Percentiles rank a stretch among this genome's conserved stretches.
Conservation (phyloP, 2,888 invertebrate genomes). For the Mycogona germanica region DNA sequence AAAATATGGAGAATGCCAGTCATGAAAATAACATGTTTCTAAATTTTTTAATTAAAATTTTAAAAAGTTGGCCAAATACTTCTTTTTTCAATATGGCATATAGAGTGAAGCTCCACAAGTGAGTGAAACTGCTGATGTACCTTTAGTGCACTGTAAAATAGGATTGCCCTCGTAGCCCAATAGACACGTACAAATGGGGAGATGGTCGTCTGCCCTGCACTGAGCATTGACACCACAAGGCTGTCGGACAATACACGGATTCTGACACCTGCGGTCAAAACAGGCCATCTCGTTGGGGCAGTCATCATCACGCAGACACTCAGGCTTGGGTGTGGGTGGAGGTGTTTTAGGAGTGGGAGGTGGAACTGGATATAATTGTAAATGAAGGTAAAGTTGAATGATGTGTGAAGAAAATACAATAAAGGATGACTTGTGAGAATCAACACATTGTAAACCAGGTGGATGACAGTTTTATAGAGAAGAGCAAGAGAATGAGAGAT, state of each 20-base stretch:
- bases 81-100: no score
- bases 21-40: no score
- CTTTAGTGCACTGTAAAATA: conserved; percentile 48
- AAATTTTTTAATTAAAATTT: no score
- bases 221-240: conserved; percentile 66
- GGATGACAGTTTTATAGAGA: not conserved
- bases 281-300: conserved; percentile 60
- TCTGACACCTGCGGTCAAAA: conserved; percentile 66
- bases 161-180: conserved; percentile 50
- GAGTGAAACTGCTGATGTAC: no score
- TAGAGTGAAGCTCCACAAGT: no score
- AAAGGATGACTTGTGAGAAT: no score
- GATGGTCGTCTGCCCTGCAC: conserved; percentile 5
- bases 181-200: conserved; percentile 9
- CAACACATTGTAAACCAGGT: no score
- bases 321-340: conserved; percentile 40
- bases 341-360: not conserved
- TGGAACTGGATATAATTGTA: not conserved
- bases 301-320: conserved; percentile 73
- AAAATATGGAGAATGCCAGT: no score
- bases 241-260: conserved; percentile 58
- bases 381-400: no score
- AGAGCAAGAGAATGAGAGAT: not conserved
- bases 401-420: no score
- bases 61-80: no score